Percentiles rank a stretch among this genome's conserved stretches.
phyloP scores from a whole-genome alignment of 2,113 vertebrate genomes.

The Pyrgilauda ruficollis region DNA sequence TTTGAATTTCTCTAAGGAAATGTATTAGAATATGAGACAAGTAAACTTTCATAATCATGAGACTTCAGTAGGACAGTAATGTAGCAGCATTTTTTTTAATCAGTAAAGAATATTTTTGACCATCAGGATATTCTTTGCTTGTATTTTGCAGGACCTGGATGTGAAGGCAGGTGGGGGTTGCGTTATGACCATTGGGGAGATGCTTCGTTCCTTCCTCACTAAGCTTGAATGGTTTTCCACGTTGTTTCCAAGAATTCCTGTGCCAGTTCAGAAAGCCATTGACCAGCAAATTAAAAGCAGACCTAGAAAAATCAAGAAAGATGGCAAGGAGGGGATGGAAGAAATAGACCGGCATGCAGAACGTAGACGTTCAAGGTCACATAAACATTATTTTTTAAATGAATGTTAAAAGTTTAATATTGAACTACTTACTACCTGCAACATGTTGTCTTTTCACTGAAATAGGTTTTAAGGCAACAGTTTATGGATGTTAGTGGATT shows the following conservation, averaged over 20 bases:
- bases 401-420: not conserved
- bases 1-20: conserved; percentile 64
- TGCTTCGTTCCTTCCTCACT: conserved; percentile 97
- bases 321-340: conserved; percentile 78
- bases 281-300: conserved; percentile 95
- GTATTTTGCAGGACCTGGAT: conserved; percentile 90
- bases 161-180: conserved; percentile 98
- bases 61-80: conserved; percentile 71
- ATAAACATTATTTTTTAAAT: not conserved
- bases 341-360: conserved; percentile 84
- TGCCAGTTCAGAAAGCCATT: conserved; percentile 95
- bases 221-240: conserved; percentile 99
- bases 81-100: conserved; percentile 50
- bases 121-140: conserved; percentile 69
- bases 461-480: not conserved
- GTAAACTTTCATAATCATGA: conserved; percentile 72
- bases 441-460: not conserved
- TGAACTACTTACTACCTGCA: not conserved
- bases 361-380: conserved; percentile 87
- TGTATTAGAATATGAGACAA: conserved; percentile 50
- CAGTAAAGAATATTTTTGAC: conserved; percentile 56
- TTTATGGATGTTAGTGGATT: not conserved
- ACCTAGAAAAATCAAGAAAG: conserved; percentile 90
- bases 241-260: conserved; percentile 95
- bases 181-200: conserved; percentile 96